Evolutionary conservation across 2,113 vertebrate genomes (phyloP).

Genomic region (Xyliphius kryptos): DNA sequence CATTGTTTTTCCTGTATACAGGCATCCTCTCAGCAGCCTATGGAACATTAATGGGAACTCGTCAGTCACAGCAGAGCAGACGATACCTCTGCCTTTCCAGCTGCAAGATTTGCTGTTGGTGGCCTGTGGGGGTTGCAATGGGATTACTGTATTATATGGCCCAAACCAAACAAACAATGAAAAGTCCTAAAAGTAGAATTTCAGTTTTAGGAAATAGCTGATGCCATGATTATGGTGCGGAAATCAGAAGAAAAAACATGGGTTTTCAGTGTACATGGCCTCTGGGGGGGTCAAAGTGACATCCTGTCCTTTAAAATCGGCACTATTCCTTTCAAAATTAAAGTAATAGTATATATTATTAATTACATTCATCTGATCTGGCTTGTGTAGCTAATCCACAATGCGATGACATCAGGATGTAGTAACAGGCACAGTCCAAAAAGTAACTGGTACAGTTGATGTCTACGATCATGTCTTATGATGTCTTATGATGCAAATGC

Average conservation of each 20-base stretch:
- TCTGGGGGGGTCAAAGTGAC: constrained; percentile 26
- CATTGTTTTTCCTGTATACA: constrained; percentile 41
- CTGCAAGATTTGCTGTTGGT: constrained; percentile 18
- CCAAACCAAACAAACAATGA: background rate
- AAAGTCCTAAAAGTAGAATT: background rate
- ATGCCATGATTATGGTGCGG: constrained; percentile 29
- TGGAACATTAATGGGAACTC: constrained; percentile 57
- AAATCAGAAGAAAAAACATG: constrained; percentile 36
- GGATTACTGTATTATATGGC: background rate
- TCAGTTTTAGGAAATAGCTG: constrained; percentile 8
- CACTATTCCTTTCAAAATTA: background rate
- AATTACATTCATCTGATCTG: no score
- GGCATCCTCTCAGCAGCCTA: constrained; percentile 43
- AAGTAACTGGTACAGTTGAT: no score
- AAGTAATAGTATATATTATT: no score
- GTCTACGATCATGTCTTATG: no score
- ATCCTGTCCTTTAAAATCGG: constrained; percentile 29
- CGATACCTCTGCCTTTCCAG: constrained; percentile 49
- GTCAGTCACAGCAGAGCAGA: constrained; percentile 53
- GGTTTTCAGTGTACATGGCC: constrained; percentile 21
- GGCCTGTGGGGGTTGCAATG: background rate
- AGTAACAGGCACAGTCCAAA: no score
- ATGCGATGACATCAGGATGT: no score
- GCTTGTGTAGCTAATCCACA: no score
- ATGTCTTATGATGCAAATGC: no score